Evolutionary conservation across 2,888 invertebrate species (phyloP).

Genomic region (Tolmerus cingulatus): DNA sequence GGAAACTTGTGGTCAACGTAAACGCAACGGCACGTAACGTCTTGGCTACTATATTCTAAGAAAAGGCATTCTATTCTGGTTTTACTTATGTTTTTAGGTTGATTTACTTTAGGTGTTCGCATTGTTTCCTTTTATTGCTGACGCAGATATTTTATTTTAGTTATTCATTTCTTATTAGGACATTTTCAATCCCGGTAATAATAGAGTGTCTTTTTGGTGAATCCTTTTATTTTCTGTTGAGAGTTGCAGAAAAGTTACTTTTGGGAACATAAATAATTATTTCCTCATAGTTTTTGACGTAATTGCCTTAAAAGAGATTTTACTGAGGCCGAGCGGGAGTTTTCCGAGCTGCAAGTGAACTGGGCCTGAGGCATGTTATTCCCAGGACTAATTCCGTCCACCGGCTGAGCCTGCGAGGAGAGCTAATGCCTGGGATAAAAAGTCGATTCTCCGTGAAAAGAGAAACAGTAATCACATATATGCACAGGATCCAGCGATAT

Average conservation of each 20-base stretch:
- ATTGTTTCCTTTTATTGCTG: too few species aligned
- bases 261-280: neutral
- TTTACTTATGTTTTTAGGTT: too few species aligned
- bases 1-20: too few species aligned
- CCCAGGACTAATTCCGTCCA: neutral
- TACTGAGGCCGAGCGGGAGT: neutral
- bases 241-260: neutral
- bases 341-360: neutral
- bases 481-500: conserved; percentile 45
- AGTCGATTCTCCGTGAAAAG: conserved; percentile 33
- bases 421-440: conserved; percentile 26
- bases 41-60: too few species aligned
- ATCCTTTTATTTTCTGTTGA: neutral
- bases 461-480: conserved; percentile 43
- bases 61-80: too few species aligned
- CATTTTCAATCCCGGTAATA: too few species aligned
- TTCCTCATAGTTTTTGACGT: neutral
- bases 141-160: too few species aligned
- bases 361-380: neutral
- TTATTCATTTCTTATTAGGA: too few species aligned
- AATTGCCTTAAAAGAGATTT: neutral
- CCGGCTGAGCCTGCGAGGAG: neutral
- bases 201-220: too few species aligned
- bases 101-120: too few species aligned
- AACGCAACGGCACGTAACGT: too few species aligned